phyloP scores from a whole-genome alignment of 2,797 vertebrate species.

The Sebastes reedi region DNA sequence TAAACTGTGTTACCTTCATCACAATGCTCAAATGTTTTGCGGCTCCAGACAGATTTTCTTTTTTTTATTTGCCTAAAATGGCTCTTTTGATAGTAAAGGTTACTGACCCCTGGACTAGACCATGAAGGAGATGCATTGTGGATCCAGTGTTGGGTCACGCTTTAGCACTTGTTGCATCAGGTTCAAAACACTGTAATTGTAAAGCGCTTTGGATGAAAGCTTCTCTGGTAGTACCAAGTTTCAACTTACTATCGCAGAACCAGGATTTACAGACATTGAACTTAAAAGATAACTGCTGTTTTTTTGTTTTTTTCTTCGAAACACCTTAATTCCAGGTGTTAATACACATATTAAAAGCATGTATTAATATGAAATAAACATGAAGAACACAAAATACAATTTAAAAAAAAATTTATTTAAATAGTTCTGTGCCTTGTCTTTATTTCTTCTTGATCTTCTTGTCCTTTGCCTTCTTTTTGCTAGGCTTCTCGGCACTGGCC shows the following conservation, averaged over 20 bases:
- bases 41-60: too few species aligned
- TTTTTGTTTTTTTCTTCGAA: neutral
- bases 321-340: neutral
- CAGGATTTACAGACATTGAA: neutral
- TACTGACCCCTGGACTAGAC: too few species aligned
- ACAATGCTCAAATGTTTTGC: too few species aligned
- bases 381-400: slow-evolving; percentile 39
- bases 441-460: slow-evolving; percentile 98
- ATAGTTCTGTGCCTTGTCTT: slow-evolving; percentile 72
- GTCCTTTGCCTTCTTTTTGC: slow-evolving; percentile 95
- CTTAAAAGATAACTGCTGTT: neutral
- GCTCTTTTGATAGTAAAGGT: too few species aligned
- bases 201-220: neutral
- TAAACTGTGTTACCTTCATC: too few species aligned
- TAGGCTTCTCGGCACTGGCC: slow-evolving; percentile 82
- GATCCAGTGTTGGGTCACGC: neutral
- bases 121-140: neutral
- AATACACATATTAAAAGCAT: neutral
- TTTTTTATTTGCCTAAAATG: too few species aligned
- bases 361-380: slow-evolving; percentile 13
- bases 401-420: slow-evolving; percentile 78
- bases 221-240: neutral
- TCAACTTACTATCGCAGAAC: neutral
- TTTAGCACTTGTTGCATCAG: neutral
- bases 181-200: neutral